Evolutionary conservation across 1,140 invertebrate species (phyloP), one percentile per base, ranked within the genome.

Genomic region (Mylabris phalerata): DNA sequence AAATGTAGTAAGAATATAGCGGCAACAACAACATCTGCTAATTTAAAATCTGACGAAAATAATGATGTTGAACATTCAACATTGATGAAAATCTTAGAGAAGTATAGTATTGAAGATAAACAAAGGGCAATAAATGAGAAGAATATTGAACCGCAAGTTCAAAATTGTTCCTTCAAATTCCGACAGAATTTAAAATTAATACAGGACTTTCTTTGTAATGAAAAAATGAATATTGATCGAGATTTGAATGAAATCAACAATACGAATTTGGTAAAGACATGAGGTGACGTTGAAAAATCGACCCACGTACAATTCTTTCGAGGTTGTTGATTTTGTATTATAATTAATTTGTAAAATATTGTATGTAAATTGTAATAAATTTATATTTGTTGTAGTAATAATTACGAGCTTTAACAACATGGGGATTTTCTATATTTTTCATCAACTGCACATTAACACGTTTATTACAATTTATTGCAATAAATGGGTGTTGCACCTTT

Each of bases 61-160:
- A 61, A 54, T 32, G 50, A 61, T 11, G 57, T 63, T 9, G 70
- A 71, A 49, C 70, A 71, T 55, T 71, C 70, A 2, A 68, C 61
- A 55, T 51, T 71, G 39, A 67, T 71, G 63, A 66, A 52, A 54
- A 70, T 71, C 43, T 54, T 71, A 9, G 67, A 71, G 43, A 61
- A 70, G 32, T 70, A 66, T 44, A 70, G 67, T 38, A 63, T 65
- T 19, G 67, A 62, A 55, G 65, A 69, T 48, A 65, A 60, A 66
- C 50, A 52, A 56, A 9, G 0, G 4, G 10, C 4, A 43, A 9
- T 42, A 24, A 38, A 57, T 9, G 42, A 48, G 3, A 42, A 38
- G n/a, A 50, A 13, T 26, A 45, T n/a, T 49, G 59, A 57, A 27
- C 24, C n/a, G 2, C 32, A 32, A 19, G 50, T 11, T 25, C 32